Base-by-base conservation (phyloP, 2,113 vertebrate species). In the Solea senegalensis region DNA sequence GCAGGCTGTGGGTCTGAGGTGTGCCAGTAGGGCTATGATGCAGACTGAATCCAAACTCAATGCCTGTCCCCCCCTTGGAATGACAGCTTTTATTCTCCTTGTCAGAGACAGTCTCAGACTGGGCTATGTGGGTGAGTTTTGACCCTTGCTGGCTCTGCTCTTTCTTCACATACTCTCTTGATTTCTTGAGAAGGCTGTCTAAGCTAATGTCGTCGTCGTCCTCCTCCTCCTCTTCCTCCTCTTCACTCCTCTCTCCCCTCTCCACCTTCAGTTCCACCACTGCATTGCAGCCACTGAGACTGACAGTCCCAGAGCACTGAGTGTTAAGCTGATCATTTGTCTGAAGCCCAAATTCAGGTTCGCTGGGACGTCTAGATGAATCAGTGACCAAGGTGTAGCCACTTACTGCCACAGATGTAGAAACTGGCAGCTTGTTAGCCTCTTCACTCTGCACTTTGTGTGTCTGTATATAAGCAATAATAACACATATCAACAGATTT, bases 141-240 rank as follows among this genome's bases (percentile, higher is more conserved):
- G 93, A 80, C 65, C 74, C 84, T 4, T 90, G 85, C 57, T 91
- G 92, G 61, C 75, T 91, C 71, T 95, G 95, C 82, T 96, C 95
- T 83, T 81, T 94, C 90, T 96, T 95, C 77, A 96, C 79, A 28
- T 91, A 95, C 60, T 98, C 96, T 69, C 93, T 94, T 1, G 96
- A 96, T 83, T 94, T 96, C 87, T 95, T 97, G 51, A 98, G 90
- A 71, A 98, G 93, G 76, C 95, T 97, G 88, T 97, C 95, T 70
- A 97, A 92, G 72, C 95, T 97, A 69, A 92, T 90, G 65, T 94
- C 94, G 12, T 86, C 86, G 8, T 80, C 82, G 1, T 59, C 56
- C n/a, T 59, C 77, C 9, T 81, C 81, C 1, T 89, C 86, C 0
- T 84, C 87, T 9, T 80, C 88, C 8, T 88, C 85, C 27, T 83